Conservation (phyloP, 2,888 invertebrate species). For the Scaeva pyrastri region DNA sequence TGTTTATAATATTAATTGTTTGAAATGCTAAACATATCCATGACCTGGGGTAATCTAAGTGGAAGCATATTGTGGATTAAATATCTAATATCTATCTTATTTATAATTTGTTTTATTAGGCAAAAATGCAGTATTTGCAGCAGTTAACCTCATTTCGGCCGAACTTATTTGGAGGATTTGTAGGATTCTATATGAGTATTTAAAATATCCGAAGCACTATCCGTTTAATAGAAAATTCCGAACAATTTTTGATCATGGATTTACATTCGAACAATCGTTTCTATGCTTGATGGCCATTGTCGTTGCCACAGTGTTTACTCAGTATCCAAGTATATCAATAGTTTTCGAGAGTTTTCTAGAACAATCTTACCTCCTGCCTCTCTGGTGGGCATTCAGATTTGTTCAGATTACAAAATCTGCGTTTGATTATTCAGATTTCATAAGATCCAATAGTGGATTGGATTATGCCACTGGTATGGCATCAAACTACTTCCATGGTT, state of each 20-base stretch:
- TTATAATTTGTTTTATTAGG: not conserved
- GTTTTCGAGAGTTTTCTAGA: not conserved
- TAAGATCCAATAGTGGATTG: conserved; percentile 79
- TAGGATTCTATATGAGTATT: conserved; percentile 73
- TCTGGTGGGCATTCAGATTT: conserved; percentile 77
- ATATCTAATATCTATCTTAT: not conserved
- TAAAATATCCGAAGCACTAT: conserved; percentile 76
- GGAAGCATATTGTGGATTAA: not conserved
- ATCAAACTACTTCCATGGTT: conserved; percentile 81
- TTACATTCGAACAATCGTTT: conserved; percentile 35
- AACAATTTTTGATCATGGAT: conserved; percentile 76
- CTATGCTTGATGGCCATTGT: conserved; percentile 2
- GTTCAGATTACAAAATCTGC: conserved; percentile 74
- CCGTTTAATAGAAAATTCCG: conserved; percentile 72
- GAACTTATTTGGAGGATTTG: conserved; percentile 77
- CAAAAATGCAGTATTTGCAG: conserved; percentile 31
- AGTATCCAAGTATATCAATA: not conserved
- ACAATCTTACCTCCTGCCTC: conserved; percentile 73
- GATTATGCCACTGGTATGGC: conserved; percentile 83
- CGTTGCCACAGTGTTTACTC: not conserved
- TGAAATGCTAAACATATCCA: not conserved
- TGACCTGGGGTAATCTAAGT: conserved; percentile 8
- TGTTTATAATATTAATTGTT: not conserved
- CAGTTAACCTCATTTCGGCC: conserved; percentile 60
- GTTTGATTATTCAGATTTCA: conserved; percentile 78